Base-by-base conservation (phyloP, 2,888 invertebrate genomes). In the Amphipoea oculea region DNA sequence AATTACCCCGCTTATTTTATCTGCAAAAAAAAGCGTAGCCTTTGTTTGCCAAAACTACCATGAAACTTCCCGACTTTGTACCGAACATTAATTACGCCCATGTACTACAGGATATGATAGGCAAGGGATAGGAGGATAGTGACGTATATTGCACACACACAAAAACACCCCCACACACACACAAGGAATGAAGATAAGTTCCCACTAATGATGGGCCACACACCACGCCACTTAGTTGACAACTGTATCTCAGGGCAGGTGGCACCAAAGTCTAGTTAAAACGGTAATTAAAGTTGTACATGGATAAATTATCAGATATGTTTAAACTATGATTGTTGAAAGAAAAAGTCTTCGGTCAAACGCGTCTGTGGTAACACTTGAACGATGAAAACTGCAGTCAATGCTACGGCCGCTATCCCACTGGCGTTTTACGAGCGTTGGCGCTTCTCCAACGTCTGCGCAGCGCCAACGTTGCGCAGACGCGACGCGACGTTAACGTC, bases 171-270 rank as follows among this genome's bases (percentile, higher is more conserved):
- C 77, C 23, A 68, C 62, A 80, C 66, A 65, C 60, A 67, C 67
- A 75, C 73, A 51, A 67, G 76, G 90, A 92, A 92, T 91, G 90
- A 92, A 93, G 92, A 93, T 90, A 92, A 90, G 91, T 91, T 90
- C 83, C 84, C 85, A 84, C 92, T 92, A 92, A 93, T 91, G 93
- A 92, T 91, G 88, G 89, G 86, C 88, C 91, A 90, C 92, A 91
- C 89, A 86, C 88, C 84, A 85, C 86, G 88, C 82, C 78, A 81
- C 87, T 89, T 88, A 87, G 85, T 91, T 92, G 92, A 93, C 92
- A 92, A 91, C 89, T 91, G 89, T 91, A 89, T 92, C 85, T 86
- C 60, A 74, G 74, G 83, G 63, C 29, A 74, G 73, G 74, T 88
- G 73, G 48, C 83, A 91, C 90, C n/a, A 51, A 76, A 0, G 11